phyloP scores from a whole-genome alignment of 2,113 vertebrate species.

The Gallinago media region DNA sequence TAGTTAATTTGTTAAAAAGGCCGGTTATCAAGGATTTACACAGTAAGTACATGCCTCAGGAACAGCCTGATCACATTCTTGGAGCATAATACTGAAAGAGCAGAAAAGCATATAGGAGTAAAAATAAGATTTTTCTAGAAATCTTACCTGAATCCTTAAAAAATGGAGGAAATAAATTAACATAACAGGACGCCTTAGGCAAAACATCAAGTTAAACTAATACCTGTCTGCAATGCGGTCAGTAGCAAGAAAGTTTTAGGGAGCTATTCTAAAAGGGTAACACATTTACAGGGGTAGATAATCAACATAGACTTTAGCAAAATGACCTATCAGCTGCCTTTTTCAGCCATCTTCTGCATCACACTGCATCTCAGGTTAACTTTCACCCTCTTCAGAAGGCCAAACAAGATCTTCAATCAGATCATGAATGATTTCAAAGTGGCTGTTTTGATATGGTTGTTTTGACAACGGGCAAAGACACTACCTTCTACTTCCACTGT shows the following conservation, averaged over 20 bases:
- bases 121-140: not conserved
- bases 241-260: not conserved
- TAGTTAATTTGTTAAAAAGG: not conserved
- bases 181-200: not conserved
- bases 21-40: not conserved
- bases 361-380: not conserved
- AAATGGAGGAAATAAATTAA: not conserved
- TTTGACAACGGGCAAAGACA: not conserved
- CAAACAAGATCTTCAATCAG: not conserved
- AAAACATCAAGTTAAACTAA: not conserved
- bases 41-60: not conserved
- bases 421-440: not conserved
- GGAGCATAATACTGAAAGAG: fast-evolving
- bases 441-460: not conserved
- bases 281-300: not conserved
- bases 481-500: not conserved
- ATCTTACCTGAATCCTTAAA: not conserved
- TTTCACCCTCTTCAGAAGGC: not conserved
- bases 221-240: not conserved
- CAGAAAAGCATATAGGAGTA: not conserved
- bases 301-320: not conserved
- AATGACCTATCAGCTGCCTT: not conserved
- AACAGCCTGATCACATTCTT: not conserved
- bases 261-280: not conserved
- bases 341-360: not conserved